phyloP scores from a whole-genome alignment of 2,888 invertebrate genomes.

The Dione vanillae region DNA sequence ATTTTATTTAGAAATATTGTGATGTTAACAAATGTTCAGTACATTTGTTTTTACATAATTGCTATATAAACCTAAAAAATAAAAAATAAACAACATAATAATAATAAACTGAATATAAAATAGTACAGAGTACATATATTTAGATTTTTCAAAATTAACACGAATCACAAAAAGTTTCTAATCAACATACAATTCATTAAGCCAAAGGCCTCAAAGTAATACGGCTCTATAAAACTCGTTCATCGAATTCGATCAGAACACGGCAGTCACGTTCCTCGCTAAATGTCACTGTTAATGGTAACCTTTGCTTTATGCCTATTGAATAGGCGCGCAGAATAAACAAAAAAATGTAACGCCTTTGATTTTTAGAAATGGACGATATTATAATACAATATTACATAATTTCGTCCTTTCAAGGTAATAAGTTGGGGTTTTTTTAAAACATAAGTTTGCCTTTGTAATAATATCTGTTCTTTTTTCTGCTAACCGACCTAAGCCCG shows the following conservation, averaged over 20 bases:
- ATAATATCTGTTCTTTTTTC: too few relatives aligned
- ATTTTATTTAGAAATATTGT: too few relatives aligned
- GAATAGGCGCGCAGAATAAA: slow-evolving; percentile 18
- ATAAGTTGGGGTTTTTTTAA: too few relatives aligned
- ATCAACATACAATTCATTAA: slow-evolving; percentile 1
- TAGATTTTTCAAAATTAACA: not conserved
- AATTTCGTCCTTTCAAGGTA: too few relatives aligned
- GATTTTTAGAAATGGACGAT: not conserved
- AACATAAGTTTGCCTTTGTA: too few relatives aligned
- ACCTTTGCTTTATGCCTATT: slow-evolving; percentile 22
- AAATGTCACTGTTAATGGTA: slow-evolving; percentile 40
- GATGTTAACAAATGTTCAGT: too few relatives aligned
- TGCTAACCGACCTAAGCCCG: too few relatives aligned
- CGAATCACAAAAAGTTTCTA: not conserved
- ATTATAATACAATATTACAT: not conserved
- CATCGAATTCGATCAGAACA: slow-evolving; percentile 27
- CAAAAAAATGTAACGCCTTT: slow-evolving; percentile 13
- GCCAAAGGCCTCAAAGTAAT: slow-evolving; percentile 12
- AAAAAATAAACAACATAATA: too few relatives aligned
- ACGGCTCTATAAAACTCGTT: slow-evolving; percentile 26
- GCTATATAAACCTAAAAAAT: too few relatives aligned
- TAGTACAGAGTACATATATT: not conserved
- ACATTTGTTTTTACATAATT: too few relatives aligned
- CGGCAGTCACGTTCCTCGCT: slow-evolving; percentile 32
- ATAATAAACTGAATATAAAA: not conserved